phyloP scores from a whole-genome alignment of 2,888 invertebrate genomes.

The Trileptium ribeirensis region DNA sequence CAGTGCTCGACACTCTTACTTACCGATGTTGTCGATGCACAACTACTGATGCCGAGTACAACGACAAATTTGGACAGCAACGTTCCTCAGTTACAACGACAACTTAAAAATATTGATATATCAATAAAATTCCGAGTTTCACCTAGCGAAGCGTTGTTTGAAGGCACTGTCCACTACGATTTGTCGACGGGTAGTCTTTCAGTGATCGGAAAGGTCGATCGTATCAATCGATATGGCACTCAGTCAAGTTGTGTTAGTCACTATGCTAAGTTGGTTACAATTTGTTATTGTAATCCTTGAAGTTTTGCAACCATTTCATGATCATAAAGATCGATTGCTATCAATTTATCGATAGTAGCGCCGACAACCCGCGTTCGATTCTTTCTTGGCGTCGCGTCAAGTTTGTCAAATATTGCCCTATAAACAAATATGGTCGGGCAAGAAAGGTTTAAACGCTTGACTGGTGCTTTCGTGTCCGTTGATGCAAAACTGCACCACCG shows the following conservation, averaged over 20 bases:
- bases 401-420: no score
- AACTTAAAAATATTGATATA: slow-evolving; percentile 30
- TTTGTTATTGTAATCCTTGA: slow-evolving; percentile 43
- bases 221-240: slow-evolving; percentile 46
- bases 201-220: slow-evolving; percentile 43
- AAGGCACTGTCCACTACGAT: slow-evolving; percentile 35
- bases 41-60: slow-evolving; percentile 31
- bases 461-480: no score
- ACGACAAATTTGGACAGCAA: neutral
- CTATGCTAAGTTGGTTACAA: slow-evolving; percentile 36
- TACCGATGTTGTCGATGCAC: slow-evolving; percentile 31
- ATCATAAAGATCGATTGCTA: no score
- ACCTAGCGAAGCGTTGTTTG: slow-evolving; percentile 41
- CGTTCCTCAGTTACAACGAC: neutral
- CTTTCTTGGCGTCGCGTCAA: no score
- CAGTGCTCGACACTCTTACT: slow-evolving; percentile 39
- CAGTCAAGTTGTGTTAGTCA: slow-evolving; percentile 44
- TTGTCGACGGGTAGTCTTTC: slow-evolving; percentile 25
- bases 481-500: no score
- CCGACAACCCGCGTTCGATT: no score
- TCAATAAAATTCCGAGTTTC: slow-evolving; percentile 29
- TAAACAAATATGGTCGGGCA: no score
- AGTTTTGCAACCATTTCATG: no score
- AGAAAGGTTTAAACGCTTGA: no score
- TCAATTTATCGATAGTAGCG: no score